Evolutionary conservation across 2,888 invertebrate species (phyloP).

Genomic region (Baronia brevicornis): DNA sequence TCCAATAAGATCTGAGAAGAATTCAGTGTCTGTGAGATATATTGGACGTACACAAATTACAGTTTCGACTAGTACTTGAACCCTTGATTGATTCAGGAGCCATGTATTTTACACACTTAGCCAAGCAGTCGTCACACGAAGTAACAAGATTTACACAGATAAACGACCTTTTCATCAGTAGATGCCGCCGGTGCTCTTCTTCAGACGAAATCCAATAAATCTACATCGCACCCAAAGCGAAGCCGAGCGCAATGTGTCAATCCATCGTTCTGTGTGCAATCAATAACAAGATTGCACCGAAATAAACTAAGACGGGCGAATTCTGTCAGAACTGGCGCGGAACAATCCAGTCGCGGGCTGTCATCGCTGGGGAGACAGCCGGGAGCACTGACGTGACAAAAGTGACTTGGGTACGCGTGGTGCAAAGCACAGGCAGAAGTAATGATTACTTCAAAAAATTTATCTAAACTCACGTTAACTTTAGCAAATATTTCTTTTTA

Average conservation of each 20-base stretch:
- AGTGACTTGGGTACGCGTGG: constrained; percentile 29
- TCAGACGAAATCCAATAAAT: too few relatives aligned
- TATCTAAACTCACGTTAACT: constrained; percentile 24
- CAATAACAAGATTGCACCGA: constrained; percentile 27
- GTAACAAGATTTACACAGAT: background rate
- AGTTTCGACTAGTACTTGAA: too few relatives aligned
- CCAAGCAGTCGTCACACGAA: too few relatives aligned
- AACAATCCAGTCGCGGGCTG: constrained; percentile 60
- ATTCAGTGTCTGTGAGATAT: too few relatives aligned
- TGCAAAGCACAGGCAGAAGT: constrained; percentile 17
- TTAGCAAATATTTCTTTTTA: too few relatives aligned
- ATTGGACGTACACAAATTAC: too few relatives aligned
- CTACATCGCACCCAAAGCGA: background rate
- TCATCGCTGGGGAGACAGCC: constrained; percentile 53
- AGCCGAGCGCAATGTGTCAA: constrained; percentile 9
- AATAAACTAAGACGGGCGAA: constrained; percentile 30
- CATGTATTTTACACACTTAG: too few relatives aligned
- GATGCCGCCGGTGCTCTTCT: background rate
- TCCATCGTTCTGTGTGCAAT: constrained; percentile 17
- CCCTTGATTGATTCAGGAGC: too few relatives aligned
- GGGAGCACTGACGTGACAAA: constrained; percentile 48
- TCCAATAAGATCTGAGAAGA: too few relatives aligned
- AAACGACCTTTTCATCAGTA: background rate
- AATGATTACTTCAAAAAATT: constrained; percentile 12
- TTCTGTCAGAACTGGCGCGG: constrained; percentile 34